phyloP scores from a whole-genome alignment of 2,113 vertebrate species.

The Oreochromis tanganicae region DNA sequence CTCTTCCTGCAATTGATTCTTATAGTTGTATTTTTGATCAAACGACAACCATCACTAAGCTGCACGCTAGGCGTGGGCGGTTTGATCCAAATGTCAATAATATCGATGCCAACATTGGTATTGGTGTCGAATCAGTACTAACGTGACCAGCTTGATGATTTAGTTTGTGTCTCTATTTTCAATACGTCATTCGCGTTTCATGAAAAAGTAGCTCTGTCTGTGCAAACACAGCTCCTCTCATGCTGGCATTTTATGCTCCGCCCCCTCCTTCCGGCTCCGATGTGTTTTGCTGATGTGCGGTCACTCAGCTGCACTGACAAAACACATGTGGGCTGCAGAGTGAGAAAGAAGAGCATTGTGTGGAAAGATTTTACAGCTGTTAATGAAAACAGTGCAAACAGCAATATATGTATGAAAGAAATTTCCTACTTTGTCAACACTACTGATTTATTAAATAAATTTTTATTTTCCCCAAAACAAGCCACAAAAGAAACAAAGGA shows the following conservation, averaged over 20 bases:
- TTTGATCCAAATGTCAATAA: not conserved
- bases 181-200: not conserved
- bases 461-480: not conserved
- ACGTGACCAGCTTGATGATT: not conserved
- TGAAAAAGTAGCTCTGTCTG: not conserved
- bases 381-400: not conserved
- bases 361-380: not conserved
- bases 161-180: not conserved
- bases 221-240: not conserved
- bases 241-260: not conserved
- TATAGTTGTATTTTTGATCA: not conserved
- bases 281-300: not conserved
- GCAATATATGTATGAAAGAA: not conserved
- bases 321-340: not conserved
- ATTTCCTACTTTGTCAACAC: not conserved
- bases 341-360: not conserved
- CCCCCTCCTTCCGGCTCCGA: not conserved
- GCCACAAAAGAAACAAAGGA: not conserved
- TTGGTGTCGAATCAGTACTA: not conserved
- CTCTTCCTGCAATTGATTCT: not conserved
- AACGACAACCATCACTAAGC: not conserved
- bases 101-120: not conserved
- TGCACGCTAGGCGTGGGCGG: rapidly evolving
- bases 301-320: not conserved
- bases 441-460: not conserved